These are phyloP conservation scores for Rosalia funebris DNA, from an alignment of 2,888 invertebrate genomes.

Conservation along the genomic window DNA sequence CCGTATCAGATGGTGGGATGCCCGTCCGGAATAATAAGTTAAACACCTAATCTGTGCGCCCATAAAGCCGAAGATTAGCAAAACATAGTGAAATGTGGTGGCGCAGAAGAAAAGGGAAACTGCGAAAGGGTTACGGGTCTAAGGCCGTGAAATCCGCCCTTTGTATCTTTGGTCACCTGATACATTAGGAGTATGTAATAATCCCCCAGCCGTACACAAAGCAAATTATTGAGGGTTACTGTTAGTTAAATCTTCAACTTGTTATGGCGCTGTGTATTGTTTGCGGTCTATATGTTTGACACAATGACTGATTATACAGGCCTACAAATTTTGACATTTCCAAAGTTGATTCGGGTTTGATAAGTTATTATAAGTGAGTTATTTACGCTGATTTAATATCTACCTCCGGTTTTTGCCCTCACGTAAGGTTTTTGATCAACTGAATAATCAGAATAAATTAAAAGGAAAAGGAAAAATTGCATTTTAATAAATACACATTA, in stretches of 20 bases:
- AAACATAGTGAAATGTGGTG: conserved; percentile 44
- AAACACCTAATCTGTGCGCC: conserved; percentile 49
- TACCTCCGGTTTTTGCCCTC: too few species aligned
- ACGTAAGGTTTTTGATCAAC: too few species aligned
- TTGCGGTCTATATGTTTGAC: not conserved
- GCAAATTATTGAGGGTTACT: conserved; percentile 46
- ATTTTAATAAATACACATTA: too few species aligned
- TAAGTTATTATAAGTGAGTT: too few species aligned
- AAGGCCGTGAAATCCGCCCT: conserved; percentile 48
- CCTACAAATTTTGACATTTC: too few species aligned
- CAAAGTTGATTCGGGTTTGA: too few species aligned
- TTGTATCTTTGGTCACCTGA: conserved; percentile 48
- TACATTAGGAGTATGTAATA: conserved; percentile 48
- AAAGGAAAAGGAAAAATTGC: too few species aligned
- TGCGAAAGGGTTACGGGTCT: conserved; percentile 39
- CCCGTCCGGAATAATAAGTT: conserved; percentile 47
- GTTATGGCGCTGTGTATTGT: conserved; percentile 14
- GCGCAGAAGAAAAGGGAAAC: conserved; percentile 32
- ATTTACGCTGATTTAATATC: too few species aligned
- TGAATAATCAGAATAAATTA: too few species aligned
- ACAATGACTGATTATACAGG: conserved; percentile 2
- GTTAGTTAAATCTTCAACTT: conserved; percentile 34
- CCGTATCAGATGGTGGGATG: conserved; percentile 38
- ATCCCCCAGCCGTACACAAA: conserved; percentile 48
- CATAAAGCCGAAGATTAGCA: conserved; percentile 51